Conservation (phyloP, 1,140 invertebrate genomes). For the Diorhabda carinulata region DNA sequence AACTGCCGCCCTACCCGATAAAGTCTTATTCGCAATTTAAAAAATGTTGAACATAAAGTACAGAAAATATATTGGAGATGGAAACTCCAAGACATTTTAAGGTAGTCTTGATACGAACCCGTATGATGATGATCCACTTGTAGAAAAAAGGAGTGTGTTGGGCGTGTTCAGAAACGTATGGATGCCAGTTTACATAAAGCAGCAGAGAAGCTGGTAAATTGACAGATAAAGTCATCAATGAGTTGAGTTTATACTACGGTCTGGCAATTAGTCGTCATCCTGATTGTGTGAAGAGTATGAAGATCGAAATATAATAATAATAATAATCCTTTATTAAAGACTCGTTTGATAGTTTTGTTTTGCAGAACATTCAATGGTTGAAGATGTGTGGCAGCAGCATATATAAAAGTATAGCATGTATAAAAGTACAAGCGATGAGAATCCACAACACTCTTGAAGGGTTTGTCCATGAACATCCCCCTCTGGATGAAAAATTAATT, state of each 20-base stretch:
- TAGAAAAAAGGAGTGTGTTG: constrained; percentile 35
- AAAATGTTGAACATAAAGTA: constrained; percentile 19
- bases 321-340: constrained; percentile 21
- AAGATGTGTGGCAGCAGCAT: too few relatives aligned
- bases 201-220: constrained; percentile 26
- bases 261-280: constrained; percentile 34
- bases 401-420: too few relatives aligned
- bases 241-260: constrained; percentile 36
- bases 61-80: constrained; percentile 36
- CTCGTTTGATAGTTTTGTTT: too few relatives aligned
- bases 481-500: constrained; percentile 16
- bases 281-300: constrained; percentile 31
- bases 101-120: constrained; percentile 25
- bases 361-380: too few relatives aligned
- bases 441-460: constrained; percentile 24
- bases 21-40: too few relatives aligned
- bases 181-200: constrained; percentile 24
- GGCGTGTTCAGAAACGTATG: constrained; percentile 37
- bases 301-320: constrained; percentile 34
- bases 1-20: too few relatives aligned
- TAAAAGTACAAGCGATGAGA: constrained; percentile 29
- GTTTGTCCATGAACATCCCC: constrained; percentile 18
- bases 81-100: constrained; percentile 33
- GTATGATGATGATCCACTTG: constrained; percentile 25
- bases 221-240: constrained; percentile 31